These are phyloP conservation scores for Melieria crassipennis DNA, from an alignment of 2,888 invertebrate species.

Conservation along the genomic window DNA sequence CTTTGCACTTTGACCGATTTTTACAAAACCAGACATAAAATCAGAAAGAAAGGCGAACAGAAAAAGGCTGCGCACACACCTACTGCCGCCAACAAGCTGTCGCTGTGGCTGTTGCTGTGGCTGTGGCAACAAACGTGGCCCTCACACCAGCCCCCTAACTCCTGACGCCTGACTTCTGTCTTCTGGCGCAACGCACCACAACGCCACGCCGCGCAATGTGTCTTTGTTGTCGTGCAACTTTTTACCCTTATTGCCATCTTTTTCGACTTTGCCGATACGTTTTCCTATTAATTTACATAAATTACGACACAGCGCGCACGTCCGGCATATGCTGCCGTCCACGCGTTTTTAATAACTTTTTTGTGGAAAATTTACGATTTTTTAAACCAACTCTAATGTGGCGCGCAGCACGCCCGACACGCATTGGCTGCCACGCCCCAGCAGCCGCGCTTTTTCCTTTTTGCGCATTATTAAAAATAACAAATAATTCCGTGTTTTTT, in stretches of 20 bases:
- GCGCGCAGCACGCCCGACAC: not conserved
- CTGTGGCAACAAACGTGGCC: not conserved
- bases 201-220: not conserved
- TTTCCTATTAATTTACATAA: slow-evolving; percentile 44
- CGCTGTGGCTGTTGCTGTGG: not conserved
- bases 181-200: slow-evolving; percentile 12
- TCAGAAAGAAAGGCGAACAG: not conserved
- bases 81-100: not conserved
- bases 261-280: slow-evolving; percentile 29
- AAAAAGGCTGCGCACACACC: not conserved
- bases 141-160: not conserved
- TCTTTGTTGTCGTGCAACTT: slow-evolving; percentile 34
- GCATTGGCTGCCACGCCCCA: not conserved
- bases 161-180: slow-evolving; percentile 18
- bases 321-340: slow-evolving; percentile 42
- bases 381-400: slow-evolving; percentile 26
- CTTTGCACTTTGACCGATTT: slow-evolving; percentile 43
- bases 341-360: slow-evolving; percentile 31
- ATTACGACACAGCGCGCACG: slow-evolving; percentile 38
- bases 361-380: slow-evolving; percentile 41
- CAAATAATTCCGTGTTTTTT: not conserved
- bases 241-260: slow-evolving; percentile 45
- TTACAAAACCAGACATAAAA: slow-evolving; percentile 33
- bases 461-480: not conserved
- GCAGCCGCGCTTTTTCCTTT: not conserved